Evolutionary conservation across 2,888 invertebrate species (phyloP).

Genomic region (Drosophila vallismaia): DNA sequence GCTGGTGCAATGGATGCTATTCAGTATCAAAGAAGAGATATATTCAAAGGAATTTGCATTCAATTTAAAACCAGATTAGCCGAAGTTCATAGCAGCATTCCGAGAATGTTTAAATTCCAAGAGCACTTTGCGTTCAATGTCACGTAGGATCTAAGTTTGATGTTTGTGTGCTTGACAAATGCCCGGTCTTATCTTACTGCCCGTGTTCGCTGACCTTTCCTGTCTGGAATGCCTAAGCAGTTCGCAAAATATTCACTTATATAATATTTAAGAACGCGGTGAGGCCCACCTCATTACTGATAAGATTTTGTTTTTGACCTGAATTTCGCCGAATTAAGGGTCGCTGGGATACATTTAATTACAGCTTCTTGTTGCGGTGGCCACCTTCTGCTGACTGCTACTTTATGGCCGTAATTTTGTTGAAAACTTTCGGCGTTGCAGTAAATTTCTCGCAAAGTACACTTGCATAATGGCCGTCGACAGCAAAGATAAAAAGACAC

Average conservation of each 20-base stretch:
- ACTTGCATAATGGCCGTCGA: slow-evolving; percentile 37
- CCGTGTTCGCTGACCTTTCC: slow-evolving; percentile 33
- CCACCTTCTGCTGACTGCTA: slow-evolving; percentile 57
- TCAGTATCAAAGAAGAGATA: background rate
- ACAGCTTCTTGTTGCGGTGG: slow-evolving; percentile 34
- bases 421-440: slow-evolving; percentile 66
- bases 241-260: slow-evolving; percentile 41
- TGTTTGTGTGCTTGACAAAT: slow-evolving; percentile 21
- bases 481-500: slow-evolving; percentile 35
- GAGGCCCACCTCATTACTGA: slow-evolving; percentile 54
- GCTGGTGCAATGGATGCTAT: slow-evolving; percentile 39
- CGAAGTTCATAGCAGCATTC: slow-evolving; percentile 11
- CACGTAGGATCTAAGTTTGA: slow-evolving; percentile 30
- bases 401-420: slow-evolving; percentile 65
- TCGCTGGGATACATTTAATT: slow-evolving; percentile 61
- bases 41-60: slow-evolving; percentile 25
- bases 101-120: background rate
- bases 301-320: slow-evolving; percentile 26
- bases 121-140: slow-evolving; percentile 13
- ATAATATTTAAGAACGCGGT: slow-evolving; percentile 39
- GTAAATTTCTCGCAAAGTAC: slow-evolving; percentile 54
- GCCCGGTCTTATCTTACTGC: slow-evolving; percentile 1
- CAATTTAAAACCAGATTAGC: slow-evolving; percentile 21
- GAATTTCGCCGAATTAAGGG: slow-evolving; percentile 47
- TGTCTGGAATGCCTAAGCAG: slow-evolving; percentile 39